phyloP scores from a whole-genome alignment of 2,113 vertebrate species.

The Oncorhynchus mykiss region DNA sequence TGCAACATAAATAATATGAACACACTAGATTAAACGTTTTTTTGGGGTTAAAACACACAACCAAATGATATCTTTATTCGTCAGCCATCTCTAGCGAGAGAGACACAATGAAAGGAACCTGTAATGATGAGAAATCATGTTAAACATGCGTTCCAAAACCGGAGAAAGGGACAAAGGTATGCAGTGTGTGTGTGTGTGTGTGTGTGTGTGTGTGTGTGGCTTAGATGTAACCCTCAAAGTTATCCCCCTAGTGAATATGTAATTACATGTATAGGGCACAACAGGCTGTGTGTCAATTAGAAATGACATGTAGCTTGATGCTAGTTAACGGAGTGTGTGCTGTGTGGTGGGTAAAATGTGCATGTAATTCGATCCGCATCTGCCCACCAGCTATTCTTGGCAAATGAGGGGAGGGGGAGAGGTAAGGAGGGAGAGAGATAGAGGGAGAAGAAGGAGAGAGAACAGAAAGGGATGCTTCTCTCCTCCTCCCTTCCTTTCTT shows the following conservation, averaged over 20 bases:
- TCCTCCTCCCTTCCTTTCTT: neutral
- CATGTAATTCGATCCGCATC: slow-evolving; percentile 54
- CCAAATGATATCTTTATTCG: slow-evolving; percentile 48
- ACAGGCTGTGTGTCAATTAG: slow-evolving; percentile 52
- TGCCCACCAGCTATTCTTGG: slow-evolving; percentile 48
- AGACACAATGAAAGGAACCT: slow-evolving; percentile 45
- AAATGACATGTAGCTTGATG: slow-evolving; percentile 55
- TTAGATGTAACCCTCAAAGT: slow-evolving; percentile 42
- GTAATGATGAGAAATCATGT: slow-evolving; percentile 53
- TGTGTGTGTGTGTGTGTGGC: slow-evolving; percentile 20
- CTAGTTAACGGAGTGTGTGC: slow-evolving; percentile 55
- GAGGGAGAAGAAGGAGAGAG: neutral
- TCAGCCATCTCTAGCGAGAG: neutral
- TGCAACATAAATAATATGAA: too few species aligned
- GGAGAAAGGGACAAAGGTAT: slow-evolving; percentile 25
- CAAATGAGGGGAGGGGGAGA: neutral
- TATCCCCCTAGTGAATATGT: slow-evolving; percentile 51
- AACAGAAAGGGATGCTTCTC: neutral
- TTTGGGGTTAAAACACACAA: slow-evolving; percentile 5
- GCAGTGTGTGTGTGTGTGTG: neutral
- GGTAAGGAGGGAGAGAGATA: neutral
- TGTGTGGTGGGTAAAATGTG: slow-evolving; percentile 50
- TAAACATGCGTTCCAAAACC: slow-evolving; percentile 46
- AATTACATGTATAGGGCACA: slow-evolving; percentile 54
- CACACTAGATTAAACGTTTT: too few species aligned